Base-by-base conservation (phyloP, 2,888 invertebrate species). In the Oscheius sp. region DNA sequence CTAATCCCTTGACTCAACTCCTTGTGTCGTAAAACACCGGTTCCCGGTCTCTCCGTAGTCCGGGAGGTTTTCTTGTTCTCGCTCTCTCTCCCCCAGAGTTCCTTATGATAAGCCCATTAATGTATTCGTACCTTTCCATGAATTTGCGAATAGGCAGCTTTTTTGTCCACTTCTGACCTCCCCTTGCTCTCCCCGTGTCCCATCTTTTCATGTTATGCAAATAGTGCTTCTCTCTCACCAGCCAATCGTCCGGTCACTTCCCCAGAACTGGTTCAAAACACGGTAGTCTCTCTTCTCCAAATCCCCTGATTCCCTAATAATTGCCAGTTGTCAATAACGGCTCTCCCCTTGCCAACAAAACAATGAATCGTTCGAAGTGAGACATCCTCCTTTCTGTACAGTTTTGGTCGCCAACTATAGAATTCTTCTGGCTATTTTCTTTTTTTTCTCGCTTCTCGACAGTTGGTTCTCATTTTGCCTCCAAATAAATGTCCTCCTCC, bases 141-240 rank as follows among this genome's bases (percentile, higher is more conserved):
- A 6, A 52, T 27, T n/a, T 52, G 25, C 29, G 1, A 20, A 8
- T 8, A 37, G 37, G 37, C 37, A 6, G n/a, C 48, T 12, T 53
- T 53, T 53, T 53, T 34, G 34, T 55, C 55, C 55, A 33, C 55
- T 55, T 55, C 34, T 55, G 55, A 31, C 33, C 53, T 17, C 48
- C 48, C 37, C 15, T 25, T 46, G 37, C 37, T 6, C 15, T 17
- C 23, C 23, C 23, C 48, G 48, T 48, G 55, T n/a, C 55, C 55
- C 34, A 55, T 55, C 31, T 55, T 55, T 55, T 33, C 55, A 33
- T 55, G 55, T 55, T 55, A 55, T 55, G 55, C 33, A 55, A 55
- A 55, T 55, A 55, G 55, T 55, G 34, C 17, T 33, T 29, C 53
- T 12, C 53, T 33, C 33, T 55, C 55, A 2, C 55, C 34, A 20